Evolutionary conservation across 2,113 vertebrate genomes (phyloP).

Genomic region (Toxotes jaculatrix): DNA sequence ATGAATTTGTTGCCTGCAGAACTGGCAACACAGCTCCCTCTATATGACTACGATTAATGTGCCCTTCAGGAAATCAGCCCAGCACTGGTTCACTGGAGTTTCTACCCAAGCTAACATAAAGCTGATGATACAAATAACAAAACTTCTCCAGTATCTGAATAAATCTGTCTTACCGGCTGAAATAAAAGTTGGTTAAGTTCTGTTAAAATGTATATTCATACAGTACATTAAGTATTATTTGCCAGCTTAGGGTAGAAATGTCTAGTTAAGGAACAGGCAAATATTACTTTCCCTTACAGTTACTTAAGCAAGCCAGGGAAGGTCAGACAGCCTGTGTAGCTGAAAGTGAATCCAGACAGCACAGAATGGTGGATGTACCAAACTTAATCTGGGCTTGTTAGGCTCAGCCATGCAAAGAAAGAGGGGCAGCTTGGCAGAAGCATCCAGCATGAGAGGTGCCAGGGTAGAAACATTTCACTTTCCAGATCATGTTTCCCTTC

Average conservation of each 20-base stretch:
- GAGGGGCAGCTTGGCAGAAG: constrained; percentile 1
- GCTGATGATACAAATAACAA: not conserved
- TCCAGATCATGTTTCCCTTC: not conserved
- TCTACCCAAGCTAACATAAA: constrained; percentile 6
- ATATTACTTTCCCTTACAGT: not conserved
- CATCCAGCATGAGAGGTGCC: not conserved
- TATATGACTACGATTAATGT: constrained; percentile 42
- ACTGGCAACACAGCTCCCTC: constrained; percentile 13
- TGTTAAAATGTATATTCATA: not conserved
- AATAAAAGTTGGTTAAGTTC: not conserved
- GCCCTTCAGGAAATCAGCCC: constrained; percentile 32
- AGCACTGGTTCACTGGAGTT: constrained; percentile 15
- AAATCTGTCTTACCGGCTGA: not conserved
- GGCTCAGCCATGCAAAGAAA: constrained; percentile 41
- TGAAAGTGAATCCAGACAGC: constrained; percentile 38
- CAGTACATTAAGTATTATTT: not conserved
- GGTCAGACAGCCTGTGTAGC: constrained; percentile 23
- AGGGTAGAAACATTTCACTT: constrained; percentile 1
- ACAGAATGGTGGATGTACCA: constrained; percentile 23
- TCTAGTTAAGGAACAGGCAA: constrained; percentile 6
- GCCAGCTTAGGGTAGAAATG: not conserved
- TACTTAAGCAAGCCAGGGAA: not conserved
- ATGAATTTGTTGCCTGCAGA: constrained; percentile 40
- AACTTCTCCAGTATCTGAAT: not conserved
- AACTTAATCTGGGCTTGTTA: constrained; percentile 54